Base-by-base conservation (phyloP, 2,113 vertebrate species). In the Alces alces region DNA sequence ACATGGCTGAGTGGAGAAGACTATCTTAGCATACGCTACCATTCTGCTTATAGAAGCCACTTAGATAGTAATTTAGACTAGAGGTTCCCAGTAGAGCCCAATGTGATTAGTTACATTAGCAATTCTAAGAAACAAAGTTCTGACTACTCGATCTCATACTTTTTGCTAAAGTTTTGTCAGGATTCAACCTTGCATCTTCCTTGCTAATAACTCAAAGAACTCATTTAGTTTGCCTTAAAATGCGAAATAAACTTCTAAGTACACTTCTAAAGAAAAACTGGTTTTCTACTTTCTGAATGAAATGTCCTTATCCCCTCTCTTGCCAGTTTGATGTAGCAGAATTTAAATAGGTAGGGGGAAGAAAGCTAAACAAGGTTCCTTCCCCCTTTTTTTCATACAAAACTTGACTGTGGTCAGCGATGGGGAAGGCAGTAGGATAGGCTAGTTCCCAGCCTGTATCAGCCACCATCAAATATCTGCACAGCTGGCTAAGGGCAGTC, bases 21-120 rank as follows among this genome's bases (percentile, higher is more conserved):
- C 70, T 73, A 70, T 80, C 94, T 89, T 87, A 86, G 73, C 70
- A 86, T 55, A 64, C 4, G 50, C 28, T 94, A 43, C 43, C 64
- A 66, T 80, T 86, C 86, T 76, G 83, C 83, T 86, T 43, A 83
- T 39, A 73, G 93, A 93, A 95, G 80, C 97, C 79, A 89, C 91
- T 97, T 86, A 98, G 98, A 97, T 86, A 86, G 78, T 78, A 88
- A 96, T 33, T 96, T 45, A 90, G 64, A 95, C 76, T 36, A 87
- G 82, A 89, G 82, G 80, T 30, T 92, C 47, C 86, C 93, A 92
- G 45, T 76, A 89, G 57, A 96, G 90, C 84, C 92, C 61, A 66
- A 36, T 30, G 94, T 88, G 93, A 85, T 97, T 91, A 94, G 83
- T 87, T 95, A 76, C 16, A 83, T 13, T 16, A 97, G 92, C 73